Evolutionary conservation across 2,888 invertebrate species (phyloP), one percentile per base, ranked within the genome.

Genomic region (Agapostemon virescens): DNA sequence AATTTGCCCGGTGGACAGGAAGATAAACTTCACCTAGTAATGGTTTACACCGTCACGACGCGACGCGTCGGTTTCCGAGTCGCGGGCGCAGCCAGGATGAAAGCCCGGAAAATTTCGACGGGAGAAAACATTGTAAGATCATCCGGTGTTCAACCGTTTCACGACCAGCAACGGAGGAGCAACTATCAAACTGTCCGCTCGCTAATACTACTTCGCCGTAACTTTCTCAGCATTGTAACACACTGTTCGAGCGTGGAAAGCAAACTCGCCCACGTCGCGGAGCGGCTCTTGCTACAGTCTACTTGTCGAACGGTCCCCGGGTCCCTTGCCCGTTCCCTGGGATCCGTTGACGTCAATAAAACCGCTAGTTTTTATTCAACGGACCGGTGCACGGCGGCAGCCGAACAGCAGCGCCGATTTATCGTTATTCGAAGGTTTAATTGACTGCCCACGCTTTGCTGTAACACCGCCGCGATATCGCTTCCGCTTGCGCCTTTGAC

Each of bases 401-500:
- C 69, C 58, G 63, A 69, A 58, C 78, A 64, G 71, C 78, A 58
- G 66, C 86, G 63, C 74, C 74, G 81, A 85, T 85, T 86, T 81
- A 86, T 85, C 70, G 81, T 64, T 81, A 73, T 42, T 67, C 67
- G 67, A 30, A 42, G 30, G 20, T 83, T 85, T 83, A 85, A 84
- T 84, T 73, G 75, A 79, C 74, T 79, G 42, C 72, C 85, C 82
- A 83, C 83, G 84, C 80, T 79, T 79, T 26, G 42, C 30, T 26
- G 42, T 42, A 30, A 67, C 42, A 42, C 42, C 17, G 30, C 67
- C 66, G 55, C 15, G 58, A 42, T 63, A 36, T 26, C 33, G 52
- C 40, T 30, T 52, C 73, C 45, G 66, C 36, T 69, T 38, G 55
- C 58, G 52, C 63, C 81, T 71, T 68, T 68, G 81, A 71, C 68